phyloP scores from a whole-genome alignment of 2,113 vertebrate species.

The Steatornis caripensis region DNA sequence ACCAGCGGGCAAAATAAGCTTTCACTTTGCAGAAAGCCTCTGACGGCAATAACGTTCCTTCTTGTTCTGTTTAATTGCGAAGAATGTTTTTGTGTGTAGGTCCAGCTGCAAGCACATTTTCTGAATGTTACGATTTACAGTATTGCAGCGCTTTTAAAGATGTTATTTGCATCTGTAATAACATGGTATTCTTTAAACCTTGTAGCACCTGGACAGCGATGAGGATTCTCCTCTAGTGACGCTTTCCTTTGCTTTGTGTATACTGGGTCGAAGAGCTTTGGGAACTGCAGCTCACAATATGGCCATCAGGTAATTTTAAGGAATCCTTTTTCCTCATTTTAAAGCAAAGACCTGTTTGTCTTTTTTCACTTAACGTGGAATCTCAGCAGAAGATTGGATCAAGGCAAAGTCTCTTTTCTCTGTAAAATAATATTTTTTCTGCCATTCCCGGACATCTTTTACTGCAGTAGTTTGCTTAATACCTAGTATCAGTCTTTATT shows the following conservation, averaged over 20 bases:
- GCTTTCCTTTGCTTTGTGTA: slow-evolving; percentile 90
- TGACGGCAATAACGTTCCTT: neutral
- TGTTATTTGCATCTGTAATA: neutral
- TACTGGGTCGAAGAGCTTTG: slow-evolving; percentile 90
- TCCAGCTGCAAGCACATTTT: neutral
- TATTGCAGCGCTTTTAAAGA: neutral
- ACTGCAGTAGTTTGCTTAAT: neutral
- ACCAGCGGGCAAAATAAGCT: neutral
- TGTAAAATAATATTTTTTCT: neutral
- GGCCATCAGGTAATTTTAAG: slow-evolving; percentile 87
- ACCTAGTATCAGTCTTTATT: neutral
- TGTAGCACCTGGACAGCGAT: slow-evolving; percentile 85
- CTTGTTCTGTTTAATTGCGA: neutral
- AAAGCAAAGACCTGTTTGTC: neutral
- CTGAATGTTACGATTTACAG: neutral
- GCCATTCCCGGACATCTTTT: neutral
- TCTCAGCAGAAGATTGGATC: neutral
- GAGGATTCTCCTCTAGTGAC: slow-evolving; percentile 94
- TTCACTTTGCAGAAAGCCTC: neutral
- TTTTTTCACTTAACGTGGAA: neutral
- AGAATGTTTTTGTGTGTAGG: neutral
- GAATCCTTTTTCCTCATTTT: neutral
- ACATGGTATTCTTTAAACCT: neutral
- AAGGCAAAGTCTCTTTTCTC: neutral
- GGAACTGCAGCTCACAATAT: slow-evolving; percentile 93